Evolutionary conservation across 2,888 invertebrate genomes (phyloP), one percentile per base, ranked within the genome.

Genomic region (Petrophora chlorosata): DNA sequence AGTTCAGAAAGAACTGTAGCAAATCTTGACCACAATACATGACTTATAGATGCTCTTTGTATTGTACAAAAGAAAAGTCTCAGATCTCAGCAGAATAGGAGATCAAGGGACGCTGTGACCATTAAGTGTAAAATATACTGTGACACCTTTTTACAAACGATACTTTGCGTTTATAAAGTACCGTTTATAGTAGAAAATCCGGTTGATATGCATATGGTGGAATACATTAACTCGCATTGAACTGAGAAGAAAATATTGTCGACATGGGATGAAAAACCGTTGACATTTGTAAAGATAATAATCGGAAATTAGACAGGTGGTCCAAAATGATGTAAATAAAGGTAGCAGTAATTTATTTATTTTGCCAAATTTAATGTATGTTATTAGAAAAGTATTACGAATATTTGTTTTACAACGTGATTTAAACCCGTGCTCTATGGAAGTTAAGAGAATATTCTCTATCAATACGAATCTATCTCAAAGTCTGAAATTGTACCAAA

Each of bases 61-160:
- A 14, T 43, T 13, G 19, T 30, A 43, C 54, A 72, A 73, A 72
- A 57, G 61, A 60, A 65, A 53, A 59, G 42, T 61, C 64, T 67
- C 59, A 63, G 54, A 61, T 66, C 61, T 61, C 59, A 64, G 56
- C 56, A 58, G 32, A 53, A 47, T 42, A 48, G 50, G 56, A n/a
- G n/a, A 57, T 47, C 38, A 54, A 58, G 40, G 41, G 23, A 36
- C 23, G 23, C n/a, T 34, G 40, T 5, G 16, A 38, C n/a, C 39
- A 57, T 63, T 56, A 56, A 57, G 48, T 47, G 36, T 34, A 48
- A 8, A 59, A 58, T 61, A 57, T 51, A 59, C 41, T 34, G 34
- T 41, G 53, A 49, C 49, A 55, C 36, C 53, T 50, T 52, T 46
- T 46, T 22, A 52, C 16, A 38, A 43, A 44, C 10, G 14, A 13